A percentile compares a stretch with the other conserved stretches of the same genome.
Evolutionary conservation across 2,797 vertebrate genomes (phyloP).

Genomic region (Molossus alvarezi): DNA sequence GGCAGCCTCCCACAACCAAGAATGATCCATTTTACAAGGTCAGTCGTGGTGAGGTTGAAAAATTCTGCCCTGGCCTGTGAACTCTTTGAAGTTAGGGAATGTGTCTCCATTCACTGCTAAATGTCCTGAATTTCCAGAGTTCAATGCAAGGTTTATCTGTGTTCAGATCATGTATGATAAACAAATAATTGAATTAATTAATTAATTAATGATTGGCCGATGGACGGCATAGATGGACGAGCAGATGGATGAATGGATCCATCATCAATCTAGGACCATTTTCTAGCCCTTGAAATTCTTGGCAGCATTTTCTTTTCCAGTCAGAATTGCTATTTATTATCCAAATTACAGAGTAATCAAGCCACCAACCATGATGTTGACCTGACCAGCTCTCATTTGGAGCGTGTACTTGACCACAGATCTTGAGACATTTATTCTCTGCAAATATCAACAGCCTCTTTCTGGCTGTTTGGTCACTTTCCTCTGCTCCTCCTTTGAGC

Average conservation of each 20-base stretch:
- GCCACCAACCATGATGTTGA: conserved; percentile 78
- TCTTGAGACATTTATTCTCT: conserved; percentile 68
- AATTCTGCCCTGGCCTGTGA: neutral
- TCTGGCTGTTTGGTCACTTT: conserved; percentile 60
- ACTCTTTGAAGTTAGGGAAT: conserved; percentile 3
- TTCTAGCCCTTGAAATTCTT: conserved; percentile 61
- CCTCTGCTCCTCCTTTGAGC: conserved; percentile 69
- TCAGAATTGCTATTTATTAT: conserved; percentile 82
- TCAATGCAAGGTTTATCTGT: neutral
- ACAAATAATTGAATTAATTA: conserved; percentile 42
- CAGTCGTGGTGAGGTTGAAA: neutral
- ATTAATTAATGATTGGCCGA: neutral
- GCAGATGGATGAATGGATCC: neutral
- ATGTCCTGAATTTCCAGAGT: neutral
- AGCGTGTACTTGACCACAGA: conserved; percentile 80
- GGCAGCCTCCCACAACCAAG: neutral
- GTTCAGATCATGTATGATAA: conserved; percentile 6
- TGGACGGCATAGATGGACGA: neutral
- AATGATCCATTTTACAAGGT: neutral
- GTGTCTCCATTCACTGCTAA: neutral
- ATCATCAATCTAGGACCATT: conserved; percentile 40
- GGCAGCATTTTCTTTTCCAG: conserved; percentile 68
- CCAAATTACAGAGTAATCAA: conserved; percentile 79
- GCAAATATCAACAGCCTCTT: conserved; percentile 64
- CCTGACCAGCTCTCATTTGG: conserved; percentile 74